phyloP scores from a whole-genome alignment of 2,888 invertebrate genomes.

The Ennomos quercinarius region DNA sequence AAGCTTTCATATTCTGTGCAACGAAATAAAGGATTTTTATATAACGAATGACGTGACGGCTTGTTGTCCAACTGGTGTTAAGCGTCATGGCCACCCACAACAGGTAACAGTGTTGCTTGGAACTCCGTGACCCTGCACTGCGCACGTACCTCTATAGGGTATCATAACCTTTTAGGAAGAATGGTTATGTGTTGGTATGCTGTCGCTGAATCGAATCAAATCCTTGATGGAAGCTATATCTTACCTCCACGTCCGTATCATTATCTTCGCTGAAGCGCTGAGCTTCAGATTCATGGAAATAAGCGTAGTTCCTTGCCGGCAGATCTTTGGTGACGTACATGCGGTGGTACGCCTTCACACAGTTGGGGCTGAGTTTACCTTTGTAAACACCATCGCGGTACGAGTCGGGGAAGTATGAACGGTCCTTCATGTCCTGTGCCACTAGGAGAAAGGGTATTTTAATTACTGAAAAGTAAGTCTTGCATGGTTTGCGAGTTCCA shows the following conservation, averaged over 20 bases:
- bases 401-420: neutral
- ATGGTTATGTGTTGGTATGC: too few species aligned
- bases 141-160: too few species aligned
- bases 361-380: slow-evolving; percentile 53
- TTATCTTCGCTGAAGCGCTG: slow-evolving; percentile 1
- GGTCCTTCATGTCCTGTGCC: neutral
- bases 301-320: slow-evolving; percentile 63
- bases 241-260: slow-evolving; percentile 38
- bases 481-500: too few species aligned
- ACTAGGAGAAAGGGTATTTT: slow-evolving; percentile 7
- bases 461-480: neutral
- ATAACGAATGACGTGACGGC: too few species aligned
- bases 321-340: slow-evolving; percentile 50
- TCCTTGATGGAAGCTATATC: neutral
- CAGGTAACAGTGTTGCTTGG: too few species aligned
- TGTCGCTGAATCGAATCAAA: too few species aligned
- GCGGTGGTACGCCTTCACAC: slow-evolving; percentile 56
- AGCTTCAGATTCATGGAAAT: slow-evolving; percentile 60
- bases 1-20: too few species aligned
- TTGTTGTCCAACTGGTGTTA: too few species aligned
- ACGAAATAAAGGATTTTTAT: too few species aligned
- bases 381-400: slow-evolving; percentile 25
- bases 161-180: too few species aligned
- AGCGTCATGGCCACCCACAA: too few species aligned
- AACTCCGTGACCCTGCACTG: too few species aligned